phyloP scores from a whole-genome alignment of 1,140 invertebrate genomes.

The Tetramorium parvispinum region DNA sequence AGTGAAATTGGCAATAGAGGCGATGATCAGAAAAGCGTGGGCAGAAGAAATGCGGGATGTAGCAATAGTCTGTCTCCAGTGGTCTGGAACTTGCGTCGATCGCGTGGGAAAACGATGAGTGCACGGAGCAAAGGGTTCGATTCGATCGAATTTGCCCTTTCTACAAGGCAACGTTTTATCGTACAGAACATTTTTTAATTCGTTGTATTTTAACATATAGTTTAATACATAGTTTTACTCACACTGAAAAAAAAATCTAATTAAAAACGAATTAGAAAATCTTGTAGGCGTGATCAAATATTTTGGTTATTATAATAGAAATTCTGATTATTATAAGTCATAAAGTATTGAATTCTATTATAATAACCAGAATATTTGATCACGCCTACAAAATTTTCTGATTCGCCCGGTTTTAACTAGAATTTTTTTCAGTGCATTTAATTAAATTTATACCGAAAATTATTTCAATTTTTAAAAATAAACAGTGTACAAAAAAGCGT shows the following conservation, averaged over 20 bases:
- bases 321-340: too few relatives aligned
- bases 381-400: too few relatives aligned
- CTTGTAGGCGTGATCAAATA: too few relatives aligned
- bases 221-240: not conserved
- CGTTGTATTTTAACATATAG: not conserved
- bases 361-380: too few relatives aligned
- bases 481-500: not conserved
- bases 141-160: conserved; percentile 56
- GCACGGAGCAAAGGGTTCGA: conserved; percentile 64
- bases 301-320: too few relatives aligned
- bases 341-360: too few relatives aligned
- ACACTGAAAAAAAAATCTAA: too few relatives aligned
- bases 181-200: not conserved
- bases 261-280: too few relatives aligned
- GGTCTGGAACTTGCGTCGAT: conserved; percentile 72
- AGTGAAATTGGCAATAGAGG: conserved; percentile 50
- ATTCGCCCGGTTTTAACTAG: too few relatives aligned
- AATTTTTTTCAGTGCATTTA: not conserved
- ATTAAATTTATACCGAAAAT: not conserved
- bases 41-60: conserved; percentile 59
- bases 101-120: conserved; percentile 71
- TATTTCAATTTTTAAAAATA: not conserved
- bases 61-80: conserved; percentile 72
- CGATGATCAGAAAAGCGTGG: conserved; percentile 30
- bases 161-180: not conserved